Conservation (phyloP, 2,888 invertebrate genomes). For the Diaprepes abbreviatus region DNA sequence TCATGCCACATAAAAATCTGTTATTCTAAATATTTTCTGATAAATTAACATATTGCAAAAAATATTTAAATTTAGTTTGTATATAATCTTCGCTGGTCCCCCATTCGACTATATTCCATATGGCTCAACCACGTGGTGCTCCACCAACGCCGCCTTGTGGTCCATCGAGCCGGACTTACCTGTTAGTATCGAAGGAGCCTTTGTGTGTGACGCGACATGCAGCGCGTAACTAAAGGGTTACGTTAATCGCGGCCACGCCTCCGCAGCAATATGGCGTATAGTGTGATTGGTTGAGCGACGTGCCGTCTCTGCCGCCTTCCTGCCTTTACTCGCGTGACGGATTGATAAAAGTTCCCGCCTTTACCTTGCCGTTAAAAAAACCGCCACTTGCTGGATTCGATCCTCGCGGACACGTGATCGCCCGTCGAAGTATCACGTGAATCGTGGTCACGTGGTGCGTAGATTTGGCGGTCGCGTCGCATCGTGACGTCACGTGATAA, state of each 20-base stretch:
- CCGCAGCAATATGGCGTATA: constrained; percentile 76
- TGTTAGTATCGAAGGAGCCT: constrained; percentile 37
- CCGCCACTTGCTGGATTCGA: constrained; percentile 60
- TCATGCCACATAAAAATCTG: no score
- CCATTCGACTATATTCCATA: neutral
- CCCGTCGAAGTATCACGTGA: constrained; percentile 56
- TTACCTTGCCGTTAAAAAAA: constrained; percentile 29
- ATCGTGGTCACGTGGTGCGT: constrained; percentile 54
- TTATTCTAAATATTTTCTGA: no score
- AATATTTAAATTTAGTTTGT: no score
- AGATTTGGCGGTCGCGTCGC: constrained; percentile 40
- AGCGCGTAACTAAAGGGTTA: constrained; percentile 61
- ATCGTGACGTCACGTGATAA: constrained; percentile 57
- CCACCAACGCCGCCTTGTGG: constrained; percentile 20
- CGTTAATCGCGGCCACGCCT: constrained; percentile 69
- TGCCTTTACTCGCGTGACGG: constrained; percentile 63
- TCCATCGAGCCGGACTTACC: constrained; percentile 20
- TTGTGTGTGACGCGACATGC: constrained; percentile 58
- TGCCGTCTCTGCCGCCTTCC: constrained; percentile 65
- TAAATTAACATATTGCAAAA: no score
- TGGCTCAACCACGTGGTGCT: constrained; percentile 5
- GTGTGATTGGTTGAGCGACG: constrained; percentile 73
- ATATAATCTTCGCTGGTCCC: no score
- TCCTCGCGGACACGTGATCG: constrained; percentile 56
- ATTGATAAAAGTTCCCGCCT: constrained; percentile 60